Base-by-base conservation (phyloP, 2,113 vertebrate species). In the Syngnathoides biaculeatus region DNA sequence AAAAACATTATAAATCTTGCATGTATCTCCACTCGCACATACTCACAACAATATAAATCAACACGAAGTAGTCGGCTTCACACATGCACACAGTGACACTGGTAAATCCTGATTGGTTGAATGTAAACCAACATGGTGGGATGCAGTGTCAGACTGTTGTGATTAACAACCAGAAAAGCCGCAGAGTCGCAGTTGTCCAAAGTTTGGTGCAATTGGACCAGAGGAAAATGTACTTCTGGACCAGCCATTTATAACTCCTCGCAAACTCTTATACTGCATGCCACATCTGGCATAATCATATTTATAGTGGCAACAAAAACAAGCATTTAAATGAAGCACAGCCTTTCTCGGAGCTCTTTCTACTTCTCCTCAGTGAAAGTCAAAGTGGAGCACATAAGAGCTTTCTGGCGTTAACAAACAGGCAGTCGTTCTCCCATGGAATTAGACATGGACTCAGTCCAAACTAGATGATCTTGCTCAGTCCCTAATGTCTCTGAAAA, bases 351-450 rank as follows among this genome's bases (percentile, higher is more conserved):
- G 50, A 82, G 71, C 72, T 80, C 79, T 85, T 85, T 73, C 57
- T 27, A 68, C n/a, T 69, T 67, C 48, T 67, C 59, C 60, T 77
- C 61, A 77, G 52, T 76, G 75, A 83, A 86, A 84, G 69, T 71
- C 39, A 74, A 84, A 79, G 65, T 69, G 40, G 20, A 69, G 75
- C 80, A 89, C 67, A 14, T 57, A 63, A 81, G 75, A 82, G 77
- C 67, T 83, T 58, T 79, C 65, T 75, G 87, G 81, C 67, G 52
- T 80, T 89, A 83, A 82, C 79, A 89, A 90, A 89, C 78, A 88
- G 81, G 73, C 76, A 71, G 64, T 72, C 68, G 26, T 87, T 92
- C 89, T 92, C 88, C 86, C 86, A 89, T 86, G 89, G 83, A 89
- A 83, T 80, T 65, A 73, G 64, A 82, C 45, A 52, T 74, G 64